Base-by-base conservation (phyloP, 2,888 invertebrate species). In the Conistra vaccinii region DNA sequence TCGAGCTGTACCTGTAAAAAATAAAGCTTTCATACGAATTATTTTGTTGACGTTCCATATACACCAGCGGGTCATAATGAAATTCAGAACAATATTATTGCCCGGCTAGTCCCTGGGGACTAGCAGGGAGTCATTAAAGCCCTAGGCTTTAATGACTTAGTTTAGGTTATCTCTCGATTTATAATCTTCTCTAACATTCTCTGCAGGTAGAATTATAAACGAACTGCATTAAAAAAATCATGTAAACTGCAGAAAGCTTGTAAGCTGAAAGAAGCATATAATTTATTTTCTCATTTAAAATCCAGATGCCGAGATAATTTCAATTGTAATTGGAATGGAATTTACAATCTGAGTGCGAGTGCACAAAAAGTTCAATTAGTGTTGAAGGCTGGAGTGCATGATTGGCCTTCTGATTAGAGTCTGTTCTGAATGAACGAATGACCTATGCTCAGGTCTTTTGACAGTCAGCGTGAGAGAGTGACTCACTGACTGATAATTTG, bases 281-380 rank as follows among this genome's bases (percentile, higher is more conserved):
- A 77, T 71, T 78, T 78, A 45, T 71, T 71, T 80, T 76, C 53
- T 69, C 51, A 76, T 80, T 76, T 68, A 35, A 70, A 71, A 68
- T 58, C 62, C 57, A 76, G 63, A 51, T 29, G 48, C 48, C 23
- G 23, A 73, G 66, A 58, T 69, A 69, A 77, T 26, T 69, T 77
- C 69, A 65, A 67, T 67, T 67, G 72, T 81, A 81, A 81, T 81
- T 81, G 81, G 69, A 81, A 62, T 81, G 45, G 48, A 81, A 73
- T 76, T 72, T 68, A 61, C 61, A 76, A 66, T 81, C 53, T 53
- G 45, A 55, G 57, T 73, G 58, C 9, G 58, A 81, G 77, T 73
- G 69, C 62, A 61, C 39, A 81, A 81, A 81, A 81, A 77, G 66
- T 77, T 81, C 69, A 81, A 69, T 81, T 77, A 53, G 68, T 12